Base-by-base conservation (phyloP, 2,888 invertebrate species). In the Frankliniella fusca region DNA sequence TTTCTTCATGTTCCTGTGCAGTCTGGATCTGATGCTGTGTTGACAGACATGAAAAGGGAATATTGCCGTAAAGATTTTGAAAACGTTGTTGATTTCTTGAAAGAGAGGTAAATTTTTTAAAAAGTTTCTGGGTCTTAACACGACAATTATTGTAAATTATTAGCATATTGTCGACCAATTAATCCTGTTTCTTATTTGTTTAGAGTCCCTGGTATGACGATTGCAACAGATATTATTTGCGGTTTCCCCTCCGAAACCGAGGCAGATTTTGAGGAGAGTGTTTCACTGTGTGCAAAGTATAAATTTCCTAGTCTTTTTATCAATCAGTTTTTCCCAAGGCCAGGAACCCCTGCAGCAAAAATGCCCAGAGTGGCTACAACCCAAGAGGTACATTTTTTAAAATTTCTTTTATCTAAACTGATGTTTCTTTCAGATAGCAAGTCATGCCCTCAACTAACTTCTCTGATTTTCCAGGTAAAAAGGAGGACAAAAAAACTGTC, bases 1-100 rank as follows among this genome's bases (percentile, higher is more conserved):
- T 99, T 99, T 87, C 92, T 99, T 0, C 99, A 99, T 88, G 95
- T 99, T 27, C 99, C 99, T 0, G 98, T 99, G 0, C 99, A 99
- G 89, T 95, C 97, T 0, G 99, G 97, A n/a, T 97, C 97, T 86
- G 97, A 99, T 89, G 92, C 93, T 83, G 98, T 99, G 7, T 89
- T 99, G 9, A 91, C 92, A 0, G 98, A 98, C 85, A 99, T 99
- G 99, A 97, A 96, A 88, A 90, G 99, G 61, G 98, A 99, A 88
- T 99, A 99, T 89, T 93, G 93, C 12, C 88, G 94, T n/a, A 91
- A 90, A 0, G 97, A 99, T 86, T 99, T 99, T 87, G 93, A 95
- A 86, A 90, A 90, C 70, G 97, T 99, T 15, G 97, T 97, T 0
- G 92, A 97, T 86, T 97, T 92, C 86, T 90, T 99, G 38, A 91